A percentile compares a stretch with the other conserved stretches of the same genome.
Evolutionary conservation across 2,888 invertebrate species (phyloP).

Genomic region (Tipula helvola): DNA sequence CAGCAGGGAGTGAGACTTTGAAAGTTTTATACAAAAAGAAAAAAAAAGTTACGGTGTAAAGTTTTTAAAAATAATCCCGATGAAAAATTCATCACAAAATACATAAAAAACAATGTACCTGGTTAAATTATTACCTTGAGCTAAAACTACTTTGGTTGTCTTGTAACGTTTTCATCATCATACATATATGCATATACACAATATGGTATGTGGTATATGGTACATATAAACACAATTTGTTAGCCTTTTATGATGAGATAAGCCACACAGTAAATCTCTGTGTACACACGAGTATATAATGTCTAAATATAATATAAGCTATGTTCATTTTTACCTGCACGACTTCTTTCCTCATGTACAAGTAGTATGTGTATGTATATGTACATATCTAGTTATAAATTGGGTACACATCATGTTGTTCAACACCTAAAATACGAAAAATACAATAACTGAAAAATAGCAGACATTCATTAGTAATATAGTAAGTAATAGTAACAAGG

Average conservation of each 20-base stretch:
- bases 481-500: no score
- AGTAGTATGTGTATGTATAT: no score
- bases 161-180: background rate
- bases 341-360: background rate
- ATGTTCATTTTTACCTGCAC: background rate
- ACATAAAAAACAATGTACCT: background rate
- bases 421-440: background rate
- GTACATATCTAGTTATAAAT: background rate
- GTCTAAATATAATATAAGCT: background rate
- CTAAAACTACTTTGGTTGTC: background rate
- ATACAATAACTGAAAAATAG: background rate
- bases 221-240: background rate
- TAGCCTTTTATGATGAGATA: background rate
- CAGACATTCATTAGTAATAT: background rate
- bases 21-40: background rate
- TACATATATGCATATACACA: background rate
- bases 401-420: background rate
- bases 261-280: background rate
- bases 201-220: background rate
- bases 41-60: background rate
- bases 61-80: background rate
- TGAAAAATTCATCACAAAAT: background rate
- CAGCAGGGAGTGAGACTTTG: background rate
- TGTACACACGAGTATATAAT: background rate
- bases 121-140: background rate